Conservation (phyloP, 2,888 invertebrate genomes). For the Callosobruchus maculatus region DNA sequence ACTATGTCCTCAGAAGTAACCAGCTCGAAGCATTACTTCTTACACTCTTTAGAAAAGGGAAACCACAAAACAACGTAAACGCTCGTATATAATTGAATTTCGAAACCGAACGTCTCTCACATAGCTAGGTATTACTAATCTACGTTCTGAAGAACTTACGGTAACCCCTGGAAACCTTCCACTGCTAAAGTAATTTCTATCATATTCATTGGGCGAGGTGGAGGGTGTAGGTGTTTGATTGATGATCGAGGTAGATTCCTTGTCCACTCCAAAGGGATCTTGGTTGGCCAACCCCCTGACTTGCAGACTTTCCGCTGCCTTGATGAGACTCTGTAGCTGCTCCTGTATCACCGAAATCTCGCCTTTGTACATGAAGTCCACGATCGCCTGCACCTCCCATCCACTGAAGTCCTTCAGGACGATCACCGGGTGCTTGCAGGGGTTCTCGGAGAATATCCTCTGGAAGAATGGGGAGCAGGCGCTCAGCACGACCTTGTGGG, state of each 20-base stretch:
- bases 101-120: no score
- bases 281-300: constrained; percentile 22
- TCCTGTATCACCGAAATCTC: constrained; percentile 87
- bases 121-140: no score
- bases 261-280: constrained; percentile 40
- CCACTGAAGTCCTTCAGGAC: constrained; percentile 86
- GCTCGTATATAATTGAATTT: no score
- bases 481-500: constrained; percentile 88
- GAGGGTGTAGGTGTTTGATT: constrained; percentile 48
- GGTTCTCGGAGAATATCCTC: constrained; percentile 83
- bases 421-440: constrained; percentile 91
- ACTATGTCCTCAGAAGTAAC: no score
- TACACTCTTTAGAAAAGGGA: no score
- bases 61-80: no score
- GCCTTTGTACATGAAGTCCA: constrained; percentile 92
- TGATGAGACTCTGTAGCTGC: constrained; percentile 76
- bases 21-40: no score
- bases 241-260: constrained; percentile 39
- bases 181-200: constrained; percentile 35
- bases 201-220: constrained; percentile 48
- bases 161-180: constrained; percentile 39
- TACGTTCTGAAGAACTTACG: background rate
- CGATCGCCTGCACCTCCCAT: constrained; percentile 85
- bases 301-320: constrained; percentile 84
- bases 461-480: constrained; percentile 88